Conservation (phyloP, 2,888 invertebrate species). For the Eremobia ochroleuca region DNA sequence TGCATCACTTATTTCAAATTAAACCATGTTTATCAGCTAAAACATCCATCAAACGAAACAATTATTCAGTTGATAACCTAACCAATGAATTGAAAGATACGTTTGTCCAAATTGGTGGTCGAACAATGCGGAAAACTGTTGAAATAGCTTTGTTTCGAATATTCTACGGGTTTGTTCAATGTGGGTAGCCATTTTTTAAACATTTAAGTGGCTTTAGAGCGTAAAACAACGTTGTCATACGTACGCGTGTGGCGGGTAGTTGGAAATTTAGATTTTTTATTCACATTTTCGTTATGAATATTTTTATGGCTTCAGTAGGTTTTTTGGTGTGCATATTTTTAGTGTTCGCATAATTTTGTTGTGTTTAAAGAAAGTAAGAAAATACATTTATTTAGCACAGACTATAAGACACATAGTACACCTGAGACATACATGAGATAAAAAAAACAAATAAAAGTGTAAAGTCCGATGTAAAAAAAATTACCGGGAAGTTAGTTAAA, state of each 20-base stretch:
- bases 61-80: constrained; percentile 34
- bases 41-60: constrained; percentile 33
- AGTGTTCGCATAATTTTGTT: not conserved
- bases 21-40: constrained; percentile 11
- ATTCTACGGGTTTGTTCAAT: constrained; percentile 42
- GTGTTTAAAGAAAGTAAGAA: too few relatives aligned
- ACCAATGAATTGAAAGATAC: constrained; percentile 57
- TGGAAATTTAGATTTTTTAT: constrained; percentile 35
- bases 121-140: constrained; percentile 32
- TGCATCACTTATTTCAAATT: not conserved
- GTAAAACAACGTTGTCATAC: constrained; percentile 59
- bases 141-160: constrained; percentile 50
- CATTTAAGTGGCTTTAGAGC: constrained; percentile 57
- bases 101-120: constrained; percentile 31
- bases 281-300: constrained; percentile 33
- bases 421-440: too few relatives aligned
- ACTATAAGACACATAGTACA: too few relatives aligned
- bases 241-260: constrained; percentile 14
- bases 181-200: constrained; percentile 57
- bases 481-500: too few relatives aligned
- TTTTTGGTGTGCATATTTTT: constrained; percentile 15
- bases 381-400: too few relatives aligned
- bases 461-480: too few relatives aligned
- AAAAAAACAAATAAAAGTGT: too few relatives aligned
- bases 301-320: constrained; percentile 25